Percentiles rank a stretch among this genome's conserved stretches.
These are phyloP conservation scores for Rhynchonycteris naso DNA, from an alignment of 2,797 vertebrate species.

Conservation along the genomic window DNA sequence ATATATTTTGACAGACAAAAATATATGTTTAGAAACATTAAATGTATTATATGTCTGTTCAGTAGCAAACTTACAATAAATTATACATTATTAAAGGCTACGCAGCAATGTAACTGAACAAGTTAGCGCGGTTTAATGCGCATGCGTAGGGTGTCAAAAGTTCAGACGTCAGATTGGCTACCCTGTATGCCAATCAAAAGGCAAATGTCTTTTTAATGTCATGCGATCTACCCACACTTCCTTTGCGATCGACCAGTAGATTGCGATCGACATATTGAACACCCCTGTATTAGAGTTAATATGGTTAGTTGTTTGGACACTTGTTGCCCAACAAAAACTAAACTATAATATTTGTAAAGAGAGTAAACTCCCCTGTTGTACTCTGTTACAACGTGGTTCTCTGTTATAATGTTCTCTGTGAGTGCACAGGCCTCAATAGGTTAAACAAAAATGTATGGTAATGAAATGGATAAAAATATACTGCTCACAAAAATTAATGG, in stretches of 20 bases:
- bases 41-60: slow-evolving; percentile 79
- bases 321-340: background rate
- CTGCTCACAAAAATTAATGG: too few relatives aligned
- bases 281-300: too few relatives aligned
- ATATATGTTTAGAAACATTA: slow-evolving; percentile 85
- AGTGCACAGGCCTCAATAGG: background rate
- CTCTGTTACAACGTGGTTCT: background rate
- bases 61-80: slow-evolving; percentile 84
- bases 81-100: slow-evolving; percentile 80
- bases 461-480: background rate
- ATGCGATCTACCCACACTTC: too few relatives aligned
- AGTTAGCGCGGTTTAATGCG: too few relatives aligned
- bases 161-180: too few relatives aligned
- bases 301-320: background rate
- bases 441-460: background rate
- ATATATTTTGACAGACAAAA: slow-evolving; percentile 87
- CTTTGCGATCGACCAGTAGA: too few relatives aligned
- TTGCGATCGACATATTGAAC: too few relatives aligned
- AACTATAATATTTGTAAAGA: background rate
- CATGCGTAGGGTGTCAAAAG: too few relatives aligned
- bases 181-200: too few relatives aligned
- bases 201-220: too few relatives aligned
- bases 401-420: background rate
- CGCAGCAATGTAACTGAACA: too few relatives aligned
- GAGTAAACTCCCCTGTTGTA: background rate